Conservation (phyloP, 2,113 vertebrate species). For the Pongo abelii region DNA sequence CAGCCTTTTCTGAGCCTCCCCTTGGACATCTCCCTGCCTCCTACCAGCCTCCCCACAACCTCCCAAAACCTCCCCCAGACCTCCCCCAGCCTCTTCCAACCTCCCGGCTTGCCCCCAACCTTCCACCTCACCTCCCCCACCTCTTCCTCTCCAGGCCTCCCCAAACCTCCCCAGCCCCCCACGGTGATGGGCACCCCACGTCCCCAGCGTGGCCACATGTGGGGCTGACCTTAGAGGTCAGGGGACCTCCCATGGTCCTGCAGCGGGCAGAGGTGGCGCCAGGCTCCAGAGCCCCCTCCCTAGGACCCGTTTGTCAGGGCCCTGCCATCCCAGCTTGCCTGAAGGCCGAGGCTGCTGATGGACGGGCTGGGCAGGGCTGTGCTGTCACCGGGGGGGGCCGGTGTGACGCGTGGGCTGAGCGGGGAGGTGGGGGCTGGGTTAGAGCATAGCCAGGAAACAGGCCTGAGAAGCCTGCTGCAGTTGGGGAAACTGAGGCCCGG, state of each 20-base stretch:
- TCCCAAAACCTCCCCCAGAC: too few species aligned
- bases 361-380: background rate
- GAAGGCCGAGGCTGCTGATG: accelerated
- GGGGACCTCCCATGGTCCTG: background rate
- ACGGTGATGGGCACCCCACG: too few species aligned
- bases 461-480: background rate
- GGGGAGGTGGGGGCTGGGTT: background rate
- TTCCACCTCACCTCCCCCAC: background rate
- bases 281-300: background rate
- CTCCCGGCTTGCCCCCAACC: too few species aligned
- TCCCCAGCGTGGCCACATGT: background rate
- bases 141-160: too few species aligned
- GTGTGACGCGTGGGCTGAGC: background rate
- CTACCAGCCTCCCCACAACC: too few species aligned
- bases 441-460: too few species aligned
- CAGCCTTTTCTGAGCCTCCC: too few species aligned
- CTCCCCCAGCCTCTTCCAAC: too few species aligned
- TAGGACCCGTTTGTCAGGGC: background rate
- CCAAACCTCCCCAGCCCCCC: background rate
- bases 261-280: accelerated
- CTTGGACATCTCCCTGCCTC: too few species aligned
- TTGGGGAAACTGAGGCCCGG: background rate
- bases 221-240: background rate
- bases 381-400: accelerated
- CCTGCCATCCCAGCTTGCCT: background rate